Evolutionary conservation across 1,140 invertebrate species (phyloP), one percentile per base, ranked within the genome.

Genomic region (Meteorus sp.): DNA sequence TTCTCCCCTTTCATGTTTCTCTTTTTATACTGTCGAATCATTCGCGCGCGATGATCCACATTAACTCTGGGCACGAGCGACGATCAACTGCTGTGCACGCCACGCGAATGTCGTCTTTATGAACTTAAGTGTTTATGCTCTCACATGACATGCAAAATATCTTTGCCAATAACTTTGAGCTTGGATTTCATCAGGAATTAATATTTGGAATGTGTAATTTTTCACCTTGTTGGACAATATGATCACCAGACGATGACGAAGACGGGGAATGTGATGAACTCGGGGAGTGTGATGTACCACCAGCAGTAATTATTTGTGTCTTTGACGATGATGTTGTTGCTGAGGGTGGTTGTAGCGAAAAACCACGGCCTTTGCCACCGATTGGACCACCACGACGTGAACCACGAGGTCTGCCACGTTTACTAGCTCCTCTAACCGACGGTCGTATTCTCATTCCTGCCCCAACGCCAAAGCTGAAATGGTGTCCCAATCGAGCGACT

Each of bases 391-490:
- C 64, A 58, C 85, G 76, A 8, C 86, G 77, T 20, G 87, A 88
- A 56, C 88, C 88, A 20, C 88, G 81, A 35, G 88, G 87, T 60
- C 88, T 79, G 0, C 87, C 87, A 8, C 88, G 82, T 65, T 86
- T 86, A 39, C 81, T 83, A 0, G 83, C 81, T 13, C 87, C 87
- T 20, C 87, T 80, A 44, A 80, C 77, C 54, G 79, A 79, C 56
- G 80, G 78, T 31, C 84, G 79, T 50, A 84, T 78, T 61, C 84
- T 71, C 22, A 78, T 71, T 20, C 74, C 67, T 27, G 73, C 60
- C 3, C 69, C 62, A 0, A 59, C 59, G 4, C 67, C 67, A 29
- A 75, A 74, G 0, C 69, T 59, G 31, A 75, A 68, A 37, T 76
- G 72, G 43, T 72, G 68, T 48, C 69, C 70, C 4, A 72, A 59